These are phyloP conservation scores for Myotis davidii DNA, from an alignment of 2,113 vertebrate genomes.

Conservation along the genomic window DNA sequence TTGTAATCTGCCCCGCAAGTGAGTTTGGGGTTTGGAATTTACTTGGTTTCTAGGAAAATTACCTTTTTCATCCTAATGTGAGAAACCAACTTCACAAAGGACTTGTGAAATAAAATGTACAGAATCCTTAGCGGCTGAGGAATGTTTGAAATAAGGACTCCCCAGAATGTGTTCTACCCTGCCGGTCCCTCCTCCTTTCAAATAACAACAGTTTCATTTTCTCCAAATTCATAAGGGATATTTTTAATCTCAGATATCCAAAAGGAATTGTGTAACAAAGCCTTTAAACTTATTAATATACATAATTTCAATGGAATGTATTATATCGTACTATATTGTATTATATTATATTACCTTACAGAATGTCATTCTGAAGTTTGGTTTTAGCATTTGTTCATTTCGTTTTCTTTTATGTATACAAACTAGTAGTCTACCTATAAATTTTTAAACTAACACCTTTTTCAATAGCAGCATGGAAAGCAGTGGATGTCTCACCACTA, in stretches of 20 bases:
- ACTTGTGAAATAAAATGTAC: constrained; percentile 6
- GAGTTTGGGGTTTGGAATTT: constrained; percentile 16
- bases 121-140: background rate
- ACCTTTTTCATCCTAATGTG: constrained; percentile 18
- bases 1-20: background rate
- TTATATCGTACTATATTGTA: background rate
- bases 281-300: constrained; percentile 26
- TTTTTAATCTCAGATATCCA: constrained; percentile 48
- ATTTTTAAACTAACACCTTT: constrained; percentile 11
- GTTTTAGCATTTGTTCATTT: constrained; percentile 62
- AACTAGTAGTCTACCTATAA: constrained; percentile 35
- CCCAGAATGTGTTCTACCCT: background rate
- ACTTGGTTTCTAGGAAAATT: constrained; percentile 42
- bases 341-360: background rate
- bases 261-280: constrained; percentile 18
- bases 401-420: constrained; percentile 39
- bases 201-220: constrained; percentile 33
- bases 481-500: background rate
- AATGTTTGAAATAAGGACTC: background rate
- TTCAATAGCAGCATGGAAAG: constrained; percentile 70
- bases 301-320: background rate
- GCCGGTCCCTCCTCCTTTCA: background rate
- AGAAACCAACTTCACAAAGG: constrained; percentile 29
- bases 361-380: constrained; percentile 6
- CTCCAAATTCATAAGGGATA: constrained; percentile 5